Percentiles rank a stretch among this genome's conserved stretches.
phyloP scores from a whole-genome alignment of 2,888 invertebrate species.

The Diarsia brunnea region DNA sequence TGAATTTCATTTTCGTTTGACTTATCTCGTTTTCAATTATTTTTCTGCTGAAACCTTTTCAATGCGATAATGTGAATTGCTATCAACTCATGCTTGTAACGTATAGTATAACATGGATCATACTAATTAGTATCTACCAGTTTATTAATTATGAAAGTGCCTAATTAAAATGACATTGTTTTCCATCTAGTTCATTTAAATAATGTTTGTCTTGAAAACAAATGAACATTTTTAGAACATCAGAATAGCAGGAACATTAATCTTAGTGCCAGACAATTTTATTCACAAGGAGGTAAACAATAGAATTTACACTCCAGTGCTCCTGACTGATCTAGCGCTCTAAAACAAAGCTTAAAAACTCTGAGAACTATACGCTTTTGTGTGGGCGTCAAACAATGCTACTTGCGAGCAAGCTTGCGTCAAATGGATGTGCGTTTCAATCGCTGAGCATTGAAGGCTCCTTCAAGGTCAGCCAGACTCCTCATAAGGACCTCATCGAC shows the following conservation, averaged over 20 bases:
- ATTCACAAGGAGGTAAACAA: not conserved
- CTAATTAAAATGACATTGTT: not conserved
- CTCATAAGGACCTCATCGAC: constrained; percentile 76
- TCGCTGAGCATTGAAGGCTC: constrained; percentile 59
- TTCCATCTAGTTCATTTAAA: constrained; percentile 13
- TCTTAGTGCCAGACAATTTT: not conserved
- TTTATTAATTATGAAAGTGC: not conserved
- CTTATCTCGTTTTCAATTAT: not conserved
- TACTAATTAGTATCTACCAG: not conserved
- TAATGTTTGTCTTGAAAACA: not conserved
- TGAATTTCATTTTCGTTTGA: constrained; percentile 47
- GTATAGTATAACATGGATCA: not conserved
- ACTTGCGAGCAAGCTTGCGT: constrained; percentile 34
- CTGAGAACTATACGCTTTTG: constrained; percentile 34
- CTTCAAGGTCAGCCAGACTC: constrained; percentile 79
- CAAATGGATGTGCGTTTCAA: constrained; percentile 63
- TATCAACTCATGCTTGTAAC: not conserved
- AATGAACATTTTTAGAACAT: not conserved
- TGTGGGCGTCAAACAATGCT: constrained; percentile 48
- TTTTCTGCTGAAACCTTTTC: not conserved
- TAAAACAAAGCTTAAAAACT: constrained; percentile 21
- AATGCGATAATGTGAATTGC: not conserved
- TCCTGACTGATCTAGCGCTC: constrained; percentile 11
- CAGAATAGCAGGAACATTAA: not conserved
- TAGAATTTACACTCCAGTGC: not conserved